phyloP scores from a whole-genome alignment of 2,113 vertebrate genomes.

The Gavia stellata region DNA sequence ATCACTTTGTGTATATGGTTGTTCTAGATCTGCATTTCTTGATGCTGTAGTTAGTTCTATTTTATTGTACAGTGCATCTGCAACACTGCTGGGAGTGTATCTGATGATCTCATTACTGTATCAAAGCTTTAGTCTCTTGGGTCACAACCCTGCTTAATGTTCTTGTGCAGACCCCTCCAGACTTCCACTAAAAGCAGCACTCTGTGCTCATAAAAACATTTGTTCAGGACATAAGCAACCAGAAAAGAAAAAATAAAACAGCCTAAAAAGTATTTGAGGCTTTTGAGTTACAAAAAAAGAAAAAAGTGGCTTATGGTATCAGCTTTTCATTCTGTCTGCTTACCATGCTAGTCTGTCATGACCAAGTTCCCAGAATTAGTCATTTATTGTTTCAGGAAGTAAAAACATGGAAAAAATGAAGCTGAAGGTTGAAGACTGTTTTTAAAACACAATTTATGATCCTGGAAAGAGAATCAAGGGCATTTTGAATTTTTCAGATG shows the following conservation, averaged over 20 bases:
- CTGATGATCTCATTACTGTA: not conserved
- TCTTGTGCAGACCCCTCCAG: not conserved
- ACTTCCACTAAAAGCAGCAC: not conserved
- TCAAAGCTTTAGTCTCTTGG: not conserved
- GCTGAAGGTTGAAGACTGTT: not conserved
- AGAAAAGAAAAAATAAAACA: not conserved
- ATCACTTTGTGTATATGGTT: not conserved
- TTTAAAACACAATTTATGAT: not conserved
- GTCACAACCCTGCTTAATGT: slow-evolving; percentile 10
- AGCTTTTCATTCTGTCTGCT: not conserved
- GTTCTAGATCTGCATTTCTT: not conserved
- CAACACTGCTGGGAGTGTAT: not conserved
- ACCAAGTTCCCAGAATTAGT: not conserved
- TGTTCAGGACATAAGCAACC: not conserved
- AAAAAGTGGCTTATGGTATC: not conserved
- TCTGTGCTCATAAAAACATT: not conserved
- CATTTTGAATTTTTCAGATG: not conserved
- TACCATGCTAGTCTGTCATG: not conserved
- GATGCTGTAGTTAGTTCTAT: not conserved
- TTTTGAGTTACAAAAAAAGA: not conserved
- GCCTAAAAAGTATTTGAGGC: not conserved
- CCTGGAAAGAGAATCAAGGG: not conserved
- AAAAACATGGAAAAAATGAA: not conserved
- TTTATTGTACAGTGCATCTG: not conserved
- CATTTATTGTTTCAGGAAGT: not conserved